Conservation (phyloP, 2,888 invertebrate genomes). For the Mythimna ferrago region DNA sequence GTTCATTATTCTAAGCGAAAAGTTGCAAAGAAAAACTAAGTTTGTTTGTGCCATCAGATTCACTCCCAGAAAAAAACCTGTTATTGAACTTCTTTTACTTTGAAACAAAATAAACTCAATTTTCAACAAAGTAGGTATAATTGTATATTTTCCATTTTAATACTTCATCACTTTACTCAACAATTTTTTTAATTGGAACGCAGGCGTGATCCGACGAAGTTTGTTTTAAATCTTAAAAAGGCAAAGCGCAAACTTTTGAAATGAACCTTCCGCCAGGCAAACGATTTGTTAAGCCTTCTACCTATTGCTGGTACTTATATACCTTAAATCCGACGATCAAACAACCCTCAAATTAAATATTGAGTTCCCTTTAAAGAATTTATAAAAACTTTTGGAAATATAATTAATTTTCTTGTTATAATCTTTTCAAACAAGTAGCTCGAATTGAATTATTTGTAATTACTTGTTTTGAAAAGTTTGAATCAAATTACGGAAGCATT, state of each 20-base stretch:
- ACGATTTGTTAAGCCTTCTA: slow-evolving; percentile 35
- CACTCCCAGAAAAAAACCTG: neutral
- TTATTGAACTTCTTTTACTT: slow-evolving; percentile 10
- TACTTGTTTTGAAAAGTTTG: slow-evolving; percentile 38
- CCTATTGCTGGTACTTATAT: slow-evolving; percentile 23
- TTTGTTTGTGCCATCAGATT: neutral
- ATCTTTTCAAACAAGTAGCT: slow-evolving; percentile 30
- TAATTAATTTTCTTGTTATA: slow-evolving; percentile 46
- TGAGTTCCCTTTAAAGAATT: slow-evolving; percentile 42
- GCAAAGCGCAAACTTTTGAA: slow-evolving; percentile 48
- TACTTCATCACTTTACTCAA: slow-evolving; percentile 16
- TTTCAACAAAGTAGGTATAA: slow-evolving; percentile 13
- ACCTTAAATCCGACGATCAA: slow-evolving; percentile 30
- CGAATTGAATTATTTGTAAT: slow-evolving; percentile 57
- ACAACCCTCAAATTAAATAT: slow-evolving; percentile 45
- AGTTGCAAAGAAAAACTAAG: neutral
- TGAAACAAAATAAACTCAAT: neutral
- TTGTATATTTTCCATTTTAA: slow-evolving; percentile 27
- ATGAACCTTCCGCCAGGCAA: slow-evolving; percentile 37
- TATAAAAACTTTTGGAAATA: slow-evolving; percentile 41
- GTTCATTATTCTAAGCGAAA: neutral
- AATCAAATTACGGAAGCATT: slow-evolving; percentile 36
- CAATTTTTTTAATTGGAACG: slow-evolving; percentile 37
- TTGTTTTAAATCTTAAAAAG: slow-evolving; percentile 52
- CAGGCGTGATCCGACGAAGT: slow-evolving; percentile 29